Evolutionary conservation across 2,797 vertebrate species (phyloP).

Genomic region (Lutjanus campechanus): DNA sequence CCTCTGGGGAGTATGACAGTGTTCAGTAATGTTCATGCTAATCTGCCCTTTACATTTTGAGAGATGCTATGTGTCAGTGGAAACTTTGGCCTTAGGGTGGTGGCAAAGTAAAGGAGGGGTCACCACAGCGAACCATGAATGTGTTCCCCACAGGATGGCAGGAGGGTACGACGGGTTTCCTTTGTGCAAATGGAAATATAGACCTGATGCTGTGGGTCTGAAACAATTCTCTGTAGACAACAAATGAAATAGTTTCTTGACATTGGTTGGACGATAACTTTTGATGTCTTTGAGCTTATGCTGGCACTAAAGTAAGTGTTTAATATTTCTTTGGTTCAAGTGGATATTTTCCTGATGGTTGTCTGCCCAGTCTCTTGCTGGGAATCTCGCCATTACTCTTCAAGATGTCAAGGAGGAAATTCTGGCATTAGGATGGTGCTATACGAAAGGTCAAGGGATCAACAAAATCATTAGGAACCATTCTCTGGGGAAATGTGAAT

Average conservation of each 20-base stretch:
- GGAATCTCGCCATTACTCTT: not conserved
- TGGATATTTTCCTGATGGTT: not conserved
- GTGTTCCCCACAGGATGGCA: slow-evolving; percentile 7
- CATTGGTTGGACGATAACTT: not conserved
- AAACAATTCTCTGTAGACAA: not conserved
- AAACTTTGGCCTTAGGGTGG: slow-evolving; percentile 35
- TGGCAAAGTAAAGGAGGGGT: slow-evolving; percentile 57
- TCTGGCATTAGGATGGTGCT: not conserved
- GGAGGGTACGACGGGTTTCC: not conserved
- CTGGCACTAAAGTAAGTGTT: not conserved
- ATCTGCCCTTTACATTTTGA: slow-evolving; percentile 63
- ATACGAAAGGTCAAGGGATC: not conserved
- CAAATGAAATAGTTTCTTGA: not conserved
- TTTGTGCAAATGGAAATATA: not conserved
- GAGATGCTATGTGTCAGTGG: slow-evolving; percentile 32
- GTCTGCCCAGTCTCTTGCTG: not conserved
- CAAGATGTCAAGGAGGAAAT: not conserved
- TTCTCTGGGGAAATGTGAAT: not conserved
- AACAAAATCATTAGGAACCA: slow-evolving; percentile 7
- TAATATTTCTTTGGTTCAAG: not conserved
- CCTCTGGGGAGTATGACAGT: slow-evolving; percentile 39
- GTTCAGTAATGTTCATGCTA: slow-evolving; percentile 51
- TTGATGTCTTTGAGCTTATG: not conserved
- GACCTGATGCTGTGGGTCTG: not conserved
- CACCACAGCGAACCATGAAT: slow-evolving; percentile 34